Evolutionary conservation across 2,797 vertebrate genomes (phyloP).

Genomic region (Sarcophilus harrisii): DNA sequence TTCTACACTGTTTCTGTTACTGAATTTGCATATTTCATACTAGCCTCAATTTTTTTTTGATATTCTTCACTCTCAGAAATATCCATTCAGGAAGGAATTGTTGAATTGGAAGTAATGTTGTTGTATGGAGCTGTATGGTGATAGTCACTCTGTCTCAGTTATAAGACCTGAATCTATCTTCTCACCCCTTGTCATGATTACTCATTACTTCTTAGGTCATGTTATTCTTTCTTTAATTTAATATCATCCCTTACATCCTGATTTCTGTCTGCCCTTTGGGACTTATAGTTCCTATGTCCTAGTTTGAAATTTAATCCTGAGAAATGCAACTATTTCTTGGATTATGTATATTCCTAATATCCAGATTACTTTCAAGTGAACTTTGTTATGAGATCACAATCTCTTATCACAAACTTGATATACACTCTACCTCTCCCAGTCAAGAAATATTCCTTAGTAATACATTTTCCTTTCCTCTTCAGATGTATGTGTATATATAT

Average conservation of each 20-base stretch:
- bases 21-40: not conserved
- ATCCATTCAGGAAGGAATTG: not conserved
- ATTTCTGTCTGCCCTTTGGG: not conserved
- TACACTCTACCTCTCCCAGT: not conserved
- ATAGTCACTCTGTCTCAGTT: not conserved
- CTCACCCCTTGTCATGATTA: not conserved
- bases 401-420: not conserved
- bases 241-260: not conserved
- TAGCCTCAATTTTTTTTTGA: not conserved
- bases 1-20: not conserved
- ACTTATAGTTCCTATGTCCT: not conserved
- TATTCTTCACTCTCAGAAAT: not conserved
- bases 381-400: not conserved
- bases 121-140: not conserved
- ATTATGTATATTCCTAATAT: not conserved
- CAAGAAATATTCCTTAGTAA: not conserved
- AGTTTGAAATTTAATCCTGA: not conserved
- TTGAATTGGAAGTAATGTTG: not conserved
- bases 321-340: not conserved
- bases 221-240: not conserved
- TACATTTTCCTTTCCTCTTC: not conserved
- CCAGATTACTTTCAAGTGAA: not conserved
- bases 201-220: not conserved
- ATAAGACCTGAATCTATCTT: not conserved
- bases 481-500: not conserved